Evolutionary conservation across 2,888 invertebrate genomes (phyloP).

Genomic region (Timema cristinae): DNA sequence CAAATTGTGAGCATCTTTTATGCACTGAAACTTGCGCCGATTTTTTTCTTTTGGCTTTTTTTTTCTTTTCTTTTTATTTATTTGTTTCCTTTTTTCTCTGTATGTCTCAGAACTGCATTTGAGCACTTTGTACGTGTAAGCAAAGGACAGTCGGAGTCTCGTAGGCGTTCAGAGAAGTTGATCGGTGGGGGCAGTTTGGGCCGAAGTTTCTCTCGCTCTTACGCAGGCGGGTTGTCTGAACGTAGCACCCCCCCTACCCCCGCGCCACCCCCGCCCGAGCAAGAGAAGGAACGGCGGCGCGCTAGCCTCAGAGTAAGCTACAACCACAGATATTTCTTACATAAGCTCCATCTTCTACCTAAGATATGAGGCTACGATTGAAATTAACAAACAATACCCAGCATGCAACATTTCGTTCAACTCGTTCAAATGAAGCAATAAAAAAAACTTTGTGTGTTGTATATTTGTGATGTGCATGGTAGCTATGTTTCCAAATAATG

Average conservation of each 20-base stretch:
- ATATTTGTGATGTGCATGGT: too few species aligned
- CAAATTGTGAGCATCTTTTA: too few species aligned
- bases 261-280: conserved; percentile 25
- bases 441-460: not conserved
- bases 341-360: not conserved
- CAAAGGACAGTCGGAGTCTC: conserved; percentile 34
- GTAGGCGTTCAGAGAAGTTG: conserved; percentile 53
- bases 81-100: too few species aligned
- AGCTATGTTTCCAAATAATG: too few species aligned
- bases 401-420: not conserved
- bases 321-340: conserved; percentile 25
- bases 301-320: conserved; percentile 57
- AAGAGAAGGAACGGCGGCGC: conserved; percentile 48
- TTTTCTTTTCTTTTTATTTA: too few species aligned
- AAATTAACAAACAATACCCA: conserved; percentile 2
- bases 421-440: not conserved
- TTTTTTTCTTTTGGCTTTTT: too few species aligned
- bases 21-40: too few species aligned
- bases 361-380: conserved; percentile 1
- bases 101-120: conserved; percentile 46
- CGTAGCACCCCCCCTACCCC: conserved; percentile 21
- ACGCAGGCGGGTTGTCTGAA: conserved; percentile 52
- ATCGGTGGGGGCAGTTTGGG: conserved; percentile 62
- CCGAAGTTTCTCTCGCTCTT: conserved; percentile 60
- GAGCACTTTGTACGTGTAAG: conserved; percentile 54